Percentiles rank a stretch among this genome's conserved stretches.
Conservation (phyloP, 2,113 vertebrate genomes). For the Cyprinodon variegatus region DNA sequence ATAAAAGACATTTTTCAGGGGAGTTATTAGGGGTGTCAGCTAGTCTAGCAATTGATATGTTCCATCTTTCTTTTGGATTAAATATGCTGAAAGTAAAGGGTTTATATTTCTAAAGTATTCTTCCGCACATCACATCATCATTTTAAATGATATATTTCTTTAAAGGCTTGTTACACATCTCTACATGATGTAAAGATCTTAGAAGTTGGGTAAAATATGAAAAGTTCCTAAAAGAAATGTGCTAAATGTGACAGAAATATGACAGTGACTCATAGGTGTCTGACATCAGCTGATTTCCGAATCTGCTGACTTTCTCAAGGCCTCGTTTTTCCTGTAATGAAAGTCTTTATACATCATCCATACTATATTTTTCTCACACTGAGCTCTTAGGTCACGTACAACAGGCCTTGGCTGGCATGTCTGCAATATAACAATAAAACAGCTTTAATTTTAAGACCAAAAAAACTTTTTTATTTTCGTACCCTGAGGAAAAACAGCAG, state of each 20-base stretch:
- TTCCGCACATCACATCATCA: no score
- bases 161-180: no score
- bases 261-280: slow-evolving; percentile 14
- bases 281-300: slow-evolving; percentile 16
- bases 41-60: no score
- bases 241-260: background rate
- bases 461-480: background rate
- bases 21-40: no score
- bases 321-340: background rate
- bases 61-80: no score
- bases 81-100: no score
- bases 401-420: background rate
- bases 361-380: background rate
- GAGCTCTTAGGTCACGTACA: slow-evolving; percentile 7
- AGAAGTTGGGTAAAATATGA: no score
- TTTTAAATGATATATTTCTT: no score
- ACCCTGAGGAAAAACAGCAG: background rate
- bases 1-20: no score
- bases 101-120: no score
- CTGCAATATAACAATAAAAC: background rate
- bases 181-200: no score
- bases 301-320: background rate
- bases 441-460: background rate
- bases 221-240: background rate
- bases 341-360: background rate